Evolutionary conservation across 2,113 vertebrate species (phyloP), one percentile per base, ranked within the genome.

Genomic region (Cathartes aura): DNA sequence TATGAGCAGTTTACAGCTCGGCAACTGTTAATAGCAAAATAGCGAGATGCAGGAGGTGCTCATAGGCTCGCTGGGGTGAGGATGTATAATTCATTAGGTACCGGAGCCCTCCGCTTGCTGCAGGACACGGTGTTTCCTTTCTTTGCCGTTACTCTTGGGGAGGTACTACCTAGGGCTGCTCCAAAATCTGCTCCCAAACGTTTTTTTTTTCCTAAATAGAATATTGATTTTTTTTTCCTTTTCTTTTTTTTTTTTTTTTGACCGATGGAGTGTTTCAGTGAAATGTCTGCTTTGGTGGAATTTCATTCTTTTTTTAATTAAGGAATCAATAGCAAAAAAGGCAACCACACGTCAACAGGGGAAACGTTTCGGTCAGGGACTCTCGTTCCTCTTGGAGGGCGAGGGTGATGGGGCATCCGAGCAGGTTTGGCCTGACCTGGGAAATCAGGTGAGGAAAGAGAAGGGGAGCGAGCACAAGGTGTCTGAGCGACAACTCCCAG

Each of bases 241-340:
- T 8, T 32, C 15, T 26, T 6, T 29, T 30, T 36, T 42, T 13
- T 75, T 29, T 15, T 58, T 8, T 50, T 74, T 68, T 89, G 79
- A 75, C 58, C 59, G 75, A 92, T 89, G 62, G 62, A 72, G 53
- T 32, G 38, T 68, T 92, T 80, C 32, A 1, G 67, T 52, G 71
- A 52, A 79, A 59, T 5, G 47, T 70, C 89, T 90, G 74, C 91
- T 92, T 38, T 1, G 4, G 34, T 66, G 45, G 53, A 75, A 78
- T 83, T 90, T 86, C 79, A 60, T 78, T 75, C 80, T 53, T 70
- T 83, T 90, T 90, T 95, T 80, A 96, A 95, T 94, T 90, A 92
- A 92, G 89, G 60, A 64, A 85, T 90, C 80, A 19, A 90, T 64
- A 90, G 56, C 40, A 53, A 63, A 93, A 82, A 58, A 79, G 59